Base-by-base conservation (phyloP, 1,140 invertebrate genomes). In the Trachymyrmex septentrionalis region DNA sequence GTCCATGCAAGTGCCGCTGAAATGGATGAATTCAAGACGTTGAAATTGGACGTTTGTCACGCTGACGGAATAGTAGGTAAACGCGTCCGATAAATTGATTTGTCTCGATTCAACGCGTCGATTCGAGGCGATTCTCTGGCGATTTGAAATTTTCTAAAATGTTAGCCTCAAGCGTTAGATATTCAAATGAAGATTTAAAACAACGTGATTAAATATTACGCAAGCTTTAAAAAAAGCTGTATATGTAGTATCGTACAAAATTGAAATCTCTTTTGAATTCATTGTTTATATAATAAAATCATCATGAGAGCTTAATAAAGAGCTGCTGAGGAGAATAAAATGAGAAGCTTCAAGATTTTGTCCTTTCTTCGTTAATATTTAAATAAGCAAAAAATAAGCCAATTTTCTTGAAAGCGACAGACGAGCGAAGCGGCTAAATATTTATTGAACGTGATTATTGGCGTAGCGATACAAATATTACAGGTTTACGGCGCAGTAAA, bases 1-100 rank as follows among this genome's bases (percentile, higher is more conserved):
- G 24, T 69, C 48, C 77, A 84, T 75, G 80, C 80, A 84, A 61
- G 61, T 75, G 24, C 38, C 38, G 55, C 16, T 53, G n/a, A 16
- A 84, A 73, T 73, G 55, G 55, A 84, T 84, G 69, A 73, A 55
- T 55, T 73, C 80, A 75, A 73, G 69, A 84, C 14, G 38, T 61
- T 44, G 69, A 84, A 73, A 73, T 61, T 84, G 69, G 5, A 19
- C 55, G 69, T 84, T 61, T 73, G 69, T 75, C 38, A 84, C 55
- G n/a, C 38, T 19, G 69, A 30, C 38, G 9, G 14, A 50, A 44
- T 44, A 44, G 1, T 10, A 75, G 55, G 50, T 84, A 75, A 84
- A n/a, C n/a, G 27, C 69, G 55, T 75, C 69, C 80, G 27, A 73
- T 75, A 61, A 44, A 61, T 84, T 16, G 55, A 84, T 61, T 44